A percentile compares a stretch with the other conserved stretches of the same genome.
Conservation (phyloP, 2,113 vertebrate species). For the Tychaedon coryphoeus region DNA sequence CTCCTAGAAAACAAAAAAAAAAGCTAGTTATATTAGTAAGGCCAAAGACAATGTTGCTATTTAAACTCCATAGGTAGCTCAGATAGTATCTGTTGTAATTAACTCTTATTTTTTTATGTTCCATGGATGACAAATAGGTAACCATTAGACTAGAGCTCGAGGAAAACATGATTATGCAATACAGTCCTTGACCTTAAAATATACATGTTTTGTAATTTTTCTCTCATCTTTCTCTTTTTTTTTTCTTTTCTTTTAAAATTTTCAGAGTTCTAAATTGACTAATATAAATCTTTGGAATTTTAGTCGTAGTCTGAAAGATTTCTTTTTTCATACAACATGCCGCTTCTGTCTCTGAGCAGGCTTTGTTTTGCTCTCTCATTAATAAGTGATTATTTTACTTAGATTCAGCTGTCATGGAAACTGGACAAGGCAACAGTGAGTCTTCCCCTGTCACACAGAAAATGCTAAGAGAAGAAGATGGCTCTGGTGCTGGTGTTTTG, state of each 20-base stretch:
- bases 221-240: background rate
- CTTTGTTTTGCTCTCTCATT: background rate
- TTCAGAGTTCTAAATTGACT: background rate
- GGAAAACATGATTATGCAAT: background rate
- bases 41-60: background rate
- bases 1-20: background rate
- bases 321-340: background rate
- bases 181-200: background rate
- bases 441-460: background rate
- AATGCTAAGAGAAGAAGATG: background rate
- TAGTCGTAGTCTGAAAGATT: background rate
- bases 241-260: background rate
- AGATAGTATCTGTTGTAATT: background rate
- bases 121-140: background rate
- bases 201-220: background rate
- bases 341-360: background rate
- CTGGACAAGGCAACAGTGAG: background rate
- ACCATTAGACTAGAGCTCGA: background rate
- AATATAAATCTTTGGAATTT: background rate
- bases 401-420: slow-evolving; percentile 41
- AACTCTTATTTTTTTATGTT: background rate
- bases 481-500: slow-evolving; percentile 24
- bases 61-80: background rate
- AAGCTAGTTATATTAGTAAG: background rate
- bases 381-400: background rate